Evolutionary conservation across 2,113 vertebrate genomes (phyloP), one percentile per base, ranked within the genome.

Genomic region (Bos indicus): DNA sequence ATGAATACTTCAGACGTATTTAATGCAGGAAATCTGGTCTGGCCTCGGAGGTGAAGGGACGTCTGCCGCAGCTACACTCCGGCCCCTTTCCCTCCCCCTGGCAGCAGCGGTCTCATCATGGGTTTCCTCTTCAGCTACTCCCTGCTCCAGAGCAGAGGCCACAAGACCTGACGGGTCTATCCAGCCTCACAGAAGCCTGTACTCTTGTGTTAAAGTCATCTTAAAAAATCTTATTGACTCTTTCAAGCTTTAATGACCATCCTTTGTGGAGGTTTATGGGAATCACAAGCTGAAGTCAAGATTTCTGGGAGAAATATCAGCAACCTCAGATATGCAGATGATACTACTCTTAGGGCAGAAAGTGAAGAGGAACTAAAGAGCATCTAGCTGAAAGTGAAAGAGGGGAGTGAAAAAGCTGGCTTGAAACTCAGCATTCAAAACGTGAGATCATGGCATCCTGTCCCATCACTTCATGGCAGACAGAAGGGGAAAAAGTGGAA

Each of bases 1-100:
- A 2, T 56, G 23, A 83, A 82, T 16, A 10, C 0, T 80, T 62
- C 36, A 7, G 33, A 90, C 59, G 12, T 46, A 3, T 26, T 30
- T 60, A 59, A 6, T 19, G 10, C 51, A 48, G 62, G 87, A 48
- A 5, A 11, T 17, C 0, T 1, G 1, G 36, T 12, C 30, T 23
- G 16, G 43, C 26, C 6, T 0, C 1, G 3, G 71, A 46, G 54
- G 30, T 6, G 2, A 9, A 10, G 7, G 2, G 43, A 33, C 56
- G 56, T 82, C 25, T 21, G 36, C 25, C 4, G 40, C 46, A 14
- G 64, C 15, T 25, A 1, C 3, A 1, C 43, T 30, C 30, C 21
- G 28, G 12, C 33, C 30, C 33, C 43, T 52, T 26, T 2, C 2
- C 54, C n/a, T 46, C 17, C 23, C 16, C 48, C n/a, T 7, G 43